Percentiles rank a stretch among this genome's conserved stretches.
Evolutionary conservation across 2,888 invertebrate species (phyloP).

Genomic region (Tetropium fuscum): DNA sequence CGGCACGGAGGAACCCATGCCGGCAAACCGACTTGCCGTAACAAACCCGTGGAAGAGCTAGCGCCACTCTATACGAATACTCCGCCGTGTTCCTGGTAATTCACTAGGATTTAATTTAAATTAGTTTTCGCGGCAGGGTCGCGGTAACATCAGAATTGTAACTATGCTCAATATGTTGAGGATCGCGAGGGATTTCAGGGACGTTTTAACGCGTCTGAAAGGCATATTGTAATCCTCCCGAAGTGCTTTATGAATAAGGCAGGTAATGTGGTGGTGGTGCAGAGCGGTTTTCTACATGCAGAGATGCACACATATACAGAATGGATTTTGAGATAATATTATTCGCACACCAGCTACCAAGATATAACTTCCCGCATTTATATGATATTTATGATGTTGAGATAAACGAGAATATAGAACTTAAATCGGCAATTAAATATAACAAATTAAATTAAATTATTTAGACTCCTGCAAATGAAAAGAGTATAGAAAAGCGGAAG

Average conservation of each 20-base stretch:
- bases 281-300: background rate
- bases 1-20: background rate
- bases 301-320: background rate
- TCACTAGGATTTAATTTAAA: conserved; percentile 83
- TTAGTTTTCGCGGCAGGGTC: conserved; percentile 71
- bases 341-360: too few species aligned
- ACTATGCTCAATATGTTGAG: conserved; percentile 58
- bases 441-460: too few species aligned
- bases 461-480: too few species aligned
- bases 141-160: conserved; percentile 59
- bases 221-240: conserved; percentile 34
- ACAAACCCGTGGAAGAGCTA: background rate
- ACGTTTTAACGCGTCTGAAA: conserved; percentile 43
- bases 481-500: too few species aligned
- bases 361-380: too few species aligned
- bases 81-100: conserved; percentile 68
- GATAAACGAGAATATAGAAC: too few species aligned
- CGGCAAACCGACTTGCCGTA: background rate
- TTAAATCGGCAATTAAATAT: too few species aligned
- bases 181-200: conserved; percentile 47
- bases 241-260: conserved; percentile 31
- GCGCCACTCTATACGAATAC: conserved; percentile 36
- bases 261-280: conserved; percentile 27
- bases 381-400: too few species aligned
- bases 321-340: background rate